A percentile compares a stretch with the other conserved stretches of the same genome.
Evolutionary conservation across 1,140 invertebrate species (phyloP).

Genomic region (Drosophila nannoptera): DNA sequence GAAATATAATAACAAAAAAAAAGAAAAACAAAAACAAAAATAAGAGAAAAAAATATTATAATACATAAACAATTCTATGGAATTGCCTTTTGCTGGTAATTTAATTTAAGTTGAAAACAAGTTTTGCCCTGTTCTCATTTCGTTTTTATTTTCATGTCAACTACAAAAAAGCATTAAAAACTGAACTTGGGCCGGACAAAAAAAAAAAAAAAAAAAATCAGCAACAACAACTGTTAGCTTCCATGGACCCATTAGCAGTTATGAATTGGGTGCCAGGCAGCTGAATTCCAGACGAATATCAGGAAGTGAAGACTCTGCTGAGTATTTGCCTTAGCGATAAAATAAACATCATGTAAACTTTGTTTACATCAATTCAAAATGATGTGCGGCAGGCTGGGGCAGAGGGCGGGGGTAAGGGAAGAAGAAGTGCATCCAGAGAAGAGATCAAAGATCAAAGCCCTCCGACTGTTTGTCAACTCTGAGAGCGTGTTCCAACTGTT

Average conservation of each 20-base stretch:
- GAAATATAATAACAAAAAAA: slow-evolving; percentile 8
- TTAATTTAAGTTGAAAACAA: slow-evolving; percentile 71
- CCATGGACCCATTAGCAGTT: slow-evolving; percentile 57
- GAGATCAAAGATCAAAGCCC: slow-evolving; percentile 54
- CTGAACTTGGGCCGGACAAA: slow-evolving; percentile 31
- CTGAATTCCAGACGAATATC: neutral
- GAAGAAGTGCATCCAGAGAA: slow-evolving; percentile 21
- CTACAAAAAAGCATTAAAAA: slow-evolving; percentile 33
- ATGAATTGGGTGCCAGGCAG: slow-evolving; percentile 17
- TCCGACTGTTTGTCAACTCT: slow-evolving; percentile 60
- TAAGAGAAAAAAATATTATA: slow-evolving; percentile 23
- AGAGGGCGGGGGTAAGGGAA: no score
- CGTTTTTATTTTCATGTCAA: slow-evolving; percentile 51
- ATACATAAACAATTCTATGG: slow-evolving; percentile 53
- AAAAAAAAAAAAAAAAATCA: no score
- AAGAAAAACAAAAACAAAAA: slow-evolving; percentile 25
- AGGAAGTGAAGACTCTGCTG: slow-evolving; percentile 37
- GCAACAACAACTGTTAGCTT: no score
- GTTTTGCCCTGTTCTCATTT: slow-evolving; percentile 47
- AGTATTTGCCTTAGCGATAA: slow-evolving; percentile 17
- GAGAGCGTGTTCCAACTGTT: slow-evolving; percentile 38
- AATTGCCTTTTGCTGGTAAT: slow-evolving; percentile 70
- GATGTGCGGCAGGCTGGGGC: slow-evolving; percentile 31
- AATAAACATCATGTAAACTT: slow-evolving; percentile 51
- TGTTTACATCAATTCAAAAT: slow-evolving; percentile 57